Percentiles rank a stretch among this genome's conserved stretches.
These are phyloP conservation scores for Drosophila kambysellisi DNA, from an alignment of 2,888 invertebrate species.

Conservation along the genomic window DNA sequence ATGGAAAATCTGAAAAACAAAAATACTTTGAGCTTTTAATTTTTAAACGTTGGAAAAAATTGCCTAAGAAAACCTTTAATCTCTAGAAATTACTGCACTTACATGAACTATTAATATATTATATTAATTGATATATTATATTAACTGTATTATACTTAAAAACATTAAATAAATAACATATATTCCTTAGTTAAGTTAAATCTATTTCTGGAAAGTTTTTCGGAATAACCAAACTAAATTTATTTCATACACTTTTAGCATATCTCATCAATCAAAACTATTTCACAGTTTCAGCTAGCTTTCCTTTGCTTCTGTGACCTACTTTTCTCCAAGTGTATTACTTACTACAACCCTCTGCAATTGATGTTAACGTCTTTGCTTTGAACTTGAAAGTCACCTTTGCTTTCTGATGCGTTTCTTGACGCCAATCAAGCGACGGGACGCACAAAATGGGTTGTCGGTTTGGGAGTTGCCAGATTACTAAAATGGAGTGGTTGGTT, in stretches of 20 bases:
- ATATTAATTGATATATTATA: too few relatives aligned
- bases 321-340: not conserved
- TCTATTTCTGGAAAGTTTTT: not conserved
- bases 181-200: too few relatives aligned
- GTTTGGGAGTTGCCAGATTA: conserved; percentile 3
- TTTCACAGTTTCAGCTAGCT: not conserved
- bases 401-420: conserved; percentile 69
- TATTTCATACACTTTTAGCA: not conserved
- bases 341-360: not conserved
- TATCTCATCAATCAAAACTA: not conserved
- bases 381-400: conserved; percentile 77
- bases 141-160: not conserved
- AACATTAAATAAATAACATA: not conserved
- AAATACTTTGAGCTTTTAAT: too few relatives aligned
- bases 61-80: not conserved
- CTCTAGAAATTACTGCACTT: too few relatives aligned
- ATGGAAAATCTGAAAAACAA: not conserved
- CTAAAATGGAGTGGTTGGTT: not conserved
- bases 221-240: too few relatives aligned
- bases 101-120: not conserved
- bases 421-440: conserved; percentile 72
- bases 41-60: too few relatives aligned
- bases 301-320: not conserved
- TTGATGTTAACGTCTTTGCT: conserved; percentile 28
- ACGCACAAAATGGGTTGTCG: conserved; percentile 1